Conservation (phyloP, 2,888 invertebrate genomes). For the Synanthedon tipuliformis region DNA sequence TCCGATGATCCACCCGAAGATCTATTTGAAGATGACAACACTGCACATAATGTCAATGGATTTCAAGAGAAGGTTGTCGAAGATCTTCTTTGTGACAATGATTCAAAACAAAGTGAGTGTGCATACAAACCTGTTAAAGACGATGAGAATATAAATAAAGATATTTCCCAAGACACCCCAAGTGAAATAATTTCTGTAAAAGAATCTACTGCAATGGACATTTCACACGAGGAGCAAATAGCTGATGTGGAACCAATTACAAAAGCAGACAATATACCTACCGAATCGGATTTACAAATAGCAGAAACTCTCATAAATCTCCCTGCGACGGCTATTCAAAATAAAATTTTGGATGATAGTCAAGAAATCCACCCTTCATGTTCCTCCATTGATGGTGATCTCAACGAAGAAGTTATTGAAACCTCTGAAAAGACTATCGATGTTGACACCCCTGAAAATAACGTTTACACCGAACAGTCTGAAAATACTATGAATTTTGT, state of each 20-base stretch:
- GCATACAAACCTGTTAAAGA: background rate
- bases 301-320: constrained; percentile 61
- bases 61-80: constrained; percentile 16
- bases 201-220: background rate
- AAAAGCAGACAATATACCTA: constrained; percentile 30
- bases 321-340: constrained; percentile 50
- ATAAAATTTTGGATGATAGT: constrained; percentile 22
- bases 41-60: constrained; percentile 21
- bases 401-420: background rate
- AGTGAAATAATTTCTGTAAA: background rate
- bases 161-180: background rate
- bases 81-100: constrained; percentile 2
- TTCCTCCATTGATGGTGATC: background rate
- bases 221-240: background rate
- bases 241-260: background rate
- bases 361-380: constrained; percentile 6
- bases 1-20: constrained; percentile 58
- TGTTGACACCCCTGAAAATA: too few relatives aligned
- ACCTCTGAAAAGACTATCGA: background rate
- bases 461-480: too few relatives aligned
- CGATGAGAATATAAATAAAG: background rate
- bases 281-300: constrained; percentile 62
- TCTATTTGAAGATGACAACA: constrained; percentile 55
- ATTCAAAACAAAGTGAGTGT: background rate
- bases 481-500: too few relatives aligned